A percentile compares a stretch with the other conserved stretches of the same genome.
Evolutionary conservation across 2,888 invertebrate genomes (phyloP).

Genomic region (Periphyllus acericola): DNA sequence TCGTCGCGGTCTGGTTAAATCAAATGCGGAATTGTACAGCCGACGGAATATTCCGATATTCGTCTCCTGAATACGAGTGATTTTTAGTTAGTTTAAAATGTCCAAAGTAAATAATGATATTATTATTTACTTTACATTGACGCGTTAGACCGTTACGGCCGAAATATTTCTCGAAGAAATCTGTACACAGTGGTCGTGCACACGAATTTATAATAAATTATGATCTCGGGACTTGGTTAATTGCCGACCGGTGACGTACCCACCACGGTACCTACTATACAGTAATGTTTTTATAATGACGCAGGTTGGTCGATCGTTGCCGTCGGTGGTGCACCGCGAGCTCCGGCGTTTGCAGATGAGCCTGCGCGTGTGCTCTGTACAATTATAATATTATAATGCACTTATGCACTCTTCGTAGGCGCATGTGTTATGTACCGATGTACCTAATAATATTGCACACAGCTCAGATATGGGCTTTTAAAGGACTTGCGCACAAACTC

Average conservation of each 20-base stretch:
- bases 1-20: neutral
- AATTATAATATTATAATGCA: neutral
- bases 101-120: neutral
- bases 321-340: too few relatives aligned
- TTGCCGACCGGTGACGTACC: neutral
- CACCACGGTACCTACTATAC: neutral
- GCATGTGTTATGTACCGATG: neutral
- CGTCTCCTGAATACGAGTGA: neutral
- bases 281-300: slow-evolving; percentile 35
- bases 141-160: neutral
- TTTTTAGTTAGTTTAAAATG: neutral
- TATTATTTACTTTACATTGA: too few relatives aligned
- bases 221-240: neutral
- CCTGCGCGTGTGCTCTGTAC: neutral
- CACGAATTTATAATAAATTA: neutral
- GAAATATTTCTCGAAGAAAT: neutral
- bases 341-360: neutral
- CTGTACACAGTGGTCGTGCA: neutral
- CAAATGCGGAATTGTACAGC: neutral
- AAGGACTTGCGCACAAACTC: too few relatives aligned
- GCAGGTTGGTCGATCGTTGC: neutral
- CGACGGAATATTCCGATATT: neutral
- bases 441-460: neutral
- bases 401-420: neutral
- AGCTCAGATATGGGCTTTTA: too few relatives aligned